Base-by-base conservation (phyloP, 2,888 invertebrate species). In the Sylvicola cinctus region DNA sequence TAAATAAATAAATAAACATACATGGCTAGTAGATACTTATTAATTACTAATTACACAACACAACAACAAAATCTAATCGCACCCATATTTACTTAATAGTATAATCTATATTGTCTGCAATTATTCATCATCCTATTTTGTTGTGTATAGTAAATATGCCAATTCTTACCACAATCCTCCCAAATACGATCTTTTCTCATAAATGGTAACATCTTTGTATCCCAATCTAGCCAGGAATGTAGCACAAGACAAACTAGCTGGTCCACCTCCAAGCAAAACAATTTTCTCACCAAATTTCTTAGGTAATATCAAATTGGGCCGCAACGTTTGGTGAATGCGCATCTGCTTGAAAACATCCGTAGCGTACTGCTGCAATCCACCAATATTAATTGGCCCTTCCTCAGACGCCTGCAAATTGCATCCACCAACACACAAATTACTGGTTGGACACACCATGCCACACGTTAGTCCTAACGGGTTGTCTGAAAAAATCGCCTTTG, bases 391-490 rank as follows among this genome's bases (percentile, higher is more conserved):
- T 1, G 95, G 79, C 0, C 98, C 98, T 54, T 96, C 95, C 54
- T 98, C 98, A 8, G 78, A 74, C 0, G 93, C 96, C 50, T 85
- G 78, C 8, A 98, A 63, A 59, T 98, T 98, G 57, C 96, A 98
- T 0, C 93, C 91, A 0, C 96, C 96, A 1, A 95, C 95, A 54
- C 96, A 98, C 2, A 98, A 70, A 56, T 98, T 96, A 50, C 91
- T 93, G 0, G 96, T 96, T 3, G 96, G 96, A 45, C 96, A 96
- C 15, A 98, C 95, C 96, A 98, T 98, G 16, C 91, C 91, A 47
- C 91, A 91, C 0, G 88, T 87, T 2, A 93, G 63, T 0, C 91
- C 98, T 35, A 96, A 59, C 0, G 98, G 96, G 55, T 98, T 98
- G 53, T 98, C 96, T 0, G 93, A 93, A 36, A 98, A 71, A 36